phyloP scores from a whole-genome alignment of 1,140 invertebrate species.

The Camponotus vicinus region DNA sequence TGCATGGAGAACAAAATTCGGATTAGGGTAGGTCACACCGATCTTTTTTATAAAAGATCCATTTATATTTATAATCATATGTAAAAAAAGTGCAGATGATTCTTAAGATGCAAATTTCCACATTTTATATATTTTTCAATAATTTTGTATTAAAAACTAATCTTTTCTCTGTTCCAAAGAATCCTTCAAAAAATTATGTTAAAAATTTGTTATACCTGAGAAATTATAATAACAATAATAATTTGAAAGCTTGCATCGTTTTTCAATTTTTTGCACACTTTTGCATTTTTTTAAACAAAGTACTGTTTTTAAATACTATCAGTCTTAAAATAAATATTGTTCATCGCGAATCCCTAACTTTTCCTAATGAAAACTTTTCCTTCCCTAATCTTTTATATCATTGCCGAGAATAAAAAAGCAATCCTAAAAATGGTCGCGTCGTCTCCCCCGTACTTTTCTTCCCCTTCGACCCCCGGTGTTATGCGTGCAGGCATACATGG shows the following conservation, averaged over 20 bases:
- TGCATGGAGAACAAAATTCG: slow-evolving; percentile 88
- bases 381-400: slow-evolving; percentile 11
- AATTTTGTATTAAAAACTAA: not conserved
- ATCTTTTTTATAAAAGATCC: slow-evolving; percentile 1
- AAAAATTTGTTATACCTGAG: not conserved
- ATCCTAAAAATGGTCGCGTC: slow-evolving; percentile 41
- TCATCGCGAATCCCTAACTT: not conserved
- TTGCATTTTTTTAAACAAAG: not conserved
- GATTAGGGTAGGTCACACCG: slow-evolving; percentile 88
- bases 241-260: not conserved
- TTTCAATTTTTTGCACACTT: not conserved
- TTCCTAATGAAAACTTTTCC: not conserved
- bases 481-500: slow-evolving; percentile 69
- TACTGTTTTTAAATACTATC: not conserved
- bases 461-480: slow-evolving; percentile 47
- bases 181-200: not conserved
- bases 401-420: slow-evolving; percentile 16
- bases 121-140: not conserved
- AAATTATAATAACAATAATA: not conserved
- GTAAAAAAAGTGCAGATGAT: not conserved
- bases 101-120: not conserved
- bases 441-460: slow-evolving; percentile 6
- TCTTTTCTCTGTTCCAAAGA: not conserved
- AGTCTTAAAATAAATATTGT: not conserved
- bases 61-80: not conserved